A percentile compares a stretch with the other conserved stretches of the same genome.
Evolutionary conservation across 2,888 invertebrate genomes (phyloP).

Genomic region (Hypolimnas misippus): DNA sequence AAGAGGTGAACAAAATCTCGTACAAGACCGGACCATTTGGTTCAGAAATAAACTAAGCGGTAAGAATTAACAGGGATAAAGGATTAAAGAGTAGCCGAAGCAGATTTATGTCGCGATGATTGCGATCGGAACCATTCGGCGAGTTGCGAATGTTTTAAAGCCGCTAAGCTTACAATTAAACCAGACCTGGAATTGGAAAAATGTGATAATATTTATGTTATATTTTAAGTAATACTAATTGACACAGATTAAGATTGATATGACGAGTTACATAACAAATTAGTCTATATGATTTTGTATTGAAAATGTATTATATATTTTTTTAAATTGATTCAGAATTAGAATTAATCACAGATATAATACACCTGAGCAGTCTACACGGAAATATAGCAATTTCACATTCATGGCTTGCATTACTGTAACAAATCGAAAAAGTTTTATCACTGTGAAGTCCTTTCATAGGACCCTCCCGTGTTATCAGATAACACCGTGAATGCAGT

Average conservation of each 20-base stretch:
- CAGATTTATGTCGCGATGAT: slow-evolving; percentile 82
- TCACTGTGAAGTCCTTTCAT: slow-evolving; percentile 71
- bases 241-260: neutral
- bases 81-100: slow-evolving; percentile 83
- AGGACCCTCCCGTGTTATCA: slow-evolving; percentile 76
- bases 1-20: slow-evolving; percentile 74
- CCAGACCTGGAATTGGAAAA: slow-evolving; percentile 38
- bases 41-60: slow-evolving; percentile 82
- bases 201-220: slow-evolving; percentile 8
- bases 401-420: slow-evolving; percentile 73
- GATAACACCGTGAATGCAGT: slow-evolving; percentile 77
- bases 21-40: slow-evolving; percentile 79
- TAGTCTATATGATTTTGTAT: too few species aligned
- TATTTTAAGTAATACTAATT: slow-evolving; percentile 1
- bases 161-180: slow-evolving; percentile 45
- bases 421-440: slow-evolving; percentile 77
- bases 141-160: slow-evolving; percentile 65
- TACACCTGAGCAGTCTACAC: slow-evolving; percentile 59
- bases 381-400: slow-evolving; percentile 68
- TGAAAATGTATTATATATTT: too few species aligned
- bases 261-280: too few species aligned
- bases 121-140: slow-evolving; percentile 77
- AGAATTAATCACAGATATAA: neutral
- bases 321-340: neutral
- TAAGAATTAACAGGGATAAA: slow-evolving; percentile 83